phyloP scores from a whole-genome alignment of 2,888 invertebrate genomes.

The Drosophila melanocephala region DNA sequence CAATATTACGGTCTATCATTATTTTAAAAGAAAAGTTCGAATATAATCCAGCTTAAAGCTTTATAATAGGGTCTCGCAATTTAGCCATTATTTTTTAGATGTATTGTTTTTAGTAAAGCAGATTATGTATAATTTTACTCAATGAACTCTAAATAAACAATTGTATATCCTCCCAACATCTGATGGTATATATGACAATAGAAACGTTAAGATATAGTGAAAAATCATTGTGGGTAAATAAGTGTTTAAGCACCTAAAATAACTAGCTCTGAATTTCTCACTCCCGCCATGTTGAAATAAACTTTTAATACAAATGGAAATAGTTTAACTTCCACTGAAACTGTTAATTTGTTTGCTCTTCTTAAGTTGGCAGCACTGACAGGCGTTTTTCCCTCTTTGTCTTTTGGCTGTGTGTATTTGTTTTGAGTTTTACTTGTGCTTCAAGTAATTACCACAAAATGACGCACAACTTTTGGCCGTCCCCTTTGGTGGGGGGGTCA shows the following conservation, averaged over 20 bases:
- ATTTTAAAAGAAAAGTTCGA: too few species aligned
- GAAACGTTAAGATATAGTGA: not conserved
- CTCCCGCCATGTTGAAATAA: not conserved
- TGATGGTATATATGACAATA: not conserved
- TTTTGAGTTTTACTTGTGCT: constrained; percentile 8
- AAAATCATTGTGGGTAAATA: not conserved
- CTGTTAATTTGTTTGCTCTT: not conserved
- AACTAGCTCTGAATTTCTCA: not conserved
- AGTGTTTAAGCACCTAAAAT: not conserved
- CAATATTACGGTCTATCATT: too few species aligned
- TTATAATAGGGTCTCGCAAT: too few species aligned
- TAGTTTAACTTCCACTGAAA: not conserved
- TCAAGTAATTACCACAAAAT: constrained; percentile 49
- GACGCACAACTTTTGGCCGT: constrained; percentile 32
- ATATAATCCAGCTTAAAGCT: too few species aligned
- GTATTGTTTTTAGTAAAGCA: too few species aligned
- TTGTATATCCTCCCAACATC: not conserved
- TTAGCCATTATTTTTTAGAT: too few species aligned
- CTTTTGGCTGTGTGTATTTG: not conserved
- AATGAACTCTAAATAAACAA: too few species aligned
- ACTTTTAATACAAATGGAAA: not conserved
- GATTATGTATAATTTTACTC: too few species aligned
- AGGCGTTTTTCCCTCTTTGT: not conserved
- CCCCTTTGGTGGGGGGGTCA: not conserved
- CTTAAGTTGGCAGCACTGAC: not conserved